These are phyloP conservation scores for Oryzias sinensis DNA, from an alignment of 2,797 vertebrate genomes.

Conservation along the genomic window DNA sequence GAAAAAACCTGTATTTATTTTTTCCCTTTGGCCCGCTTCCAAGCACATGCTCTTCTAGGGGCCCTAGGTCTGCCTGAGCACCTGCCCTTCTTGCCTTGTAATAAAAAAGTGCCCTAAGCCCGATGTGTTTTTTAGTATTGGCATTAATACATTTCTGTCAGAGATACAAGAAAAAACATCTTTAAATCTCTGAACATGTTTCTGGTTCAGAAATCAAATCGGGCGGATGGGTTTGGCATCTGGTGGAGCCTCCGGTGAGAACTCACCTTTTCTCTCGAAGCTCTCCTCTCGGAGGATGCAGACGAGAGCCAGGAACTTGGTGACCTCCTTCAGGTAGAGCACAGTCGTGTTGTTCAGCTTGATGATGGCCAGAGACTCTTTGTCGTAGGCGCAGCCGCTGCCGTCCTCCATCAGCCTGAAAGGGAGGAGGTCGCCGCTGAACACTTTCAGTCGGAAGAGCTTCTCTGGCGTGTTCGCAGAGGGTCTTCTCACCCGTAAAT, in stretches of 20 bases:
- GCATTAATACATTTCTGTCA: no score
- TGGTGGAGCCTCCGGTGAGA: background rate
- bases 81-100: no score
- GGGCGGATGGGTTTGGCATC: no score
- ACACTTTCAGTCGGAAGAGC: background rate
- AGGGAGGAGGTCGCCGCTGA: background rate
- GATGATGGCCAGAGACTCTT: conserved; percentile 99
- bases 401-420: conserved; percentile 94
- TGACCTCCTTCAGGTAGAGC: conserved; percentile 99
- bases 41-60: no score
- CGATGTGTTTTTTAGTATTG: no score
- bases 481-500: conserved; percentile 90
- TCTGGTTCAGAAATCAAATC: no score
- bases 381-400: conserved; percentile 97
- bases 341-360: conserved; percentile 99
- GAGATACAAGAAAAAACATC: no score
- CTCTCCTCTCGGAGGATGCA: conserved; percentile 99
- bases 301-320: conserved; percentile 97
- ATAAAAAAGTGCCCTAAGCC: no score
- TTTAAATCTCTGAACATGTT: no score
- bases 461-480: conserved; percentile 32
- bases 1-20: no score
- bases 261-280: conserved; percentile 97
- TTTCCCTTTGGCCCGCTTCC: no score
- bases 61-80: no score